Percentiles rank a stretch among this genome's conserved stretches.
Conservation (phyloP, 2,888 invertebrate genomes). For the Sabatieria punctata region DNA sequence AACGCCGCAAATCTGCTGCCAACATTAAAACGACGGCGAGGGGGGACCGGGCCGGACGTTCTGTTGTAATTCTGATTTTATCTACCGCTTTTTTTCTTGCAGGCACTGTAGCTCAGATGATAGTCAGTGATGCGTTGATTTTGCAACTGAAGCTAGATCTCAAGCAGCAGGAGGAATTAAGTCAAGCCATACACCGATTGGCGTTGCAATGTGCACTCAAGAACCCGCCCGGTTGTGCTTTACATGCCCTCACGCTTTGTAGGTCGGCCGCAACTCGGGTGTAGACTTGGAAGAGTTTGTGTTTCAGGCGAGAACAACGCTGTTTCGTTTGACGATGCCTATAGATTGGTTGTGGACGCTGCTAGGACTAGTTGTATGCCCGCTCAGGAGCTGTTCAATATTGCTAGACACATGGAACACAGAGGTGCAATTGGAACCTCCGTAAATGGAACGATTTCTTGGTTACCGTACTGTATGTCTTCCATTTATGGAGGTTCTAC, state of each 20-base stretch:
- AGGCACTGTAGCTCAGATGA: constrained; percentile 61
- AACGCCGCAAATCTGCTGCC: no score
- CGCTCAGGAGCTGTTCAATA: constrained; percentile 61
- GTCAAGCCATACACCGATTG: constrained; percentile 54
- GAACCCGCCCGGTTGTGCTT: constrained; percentile 69
- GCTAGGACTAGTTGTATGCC: constrained; percentile 53
- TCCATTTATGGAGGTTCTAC: no score
- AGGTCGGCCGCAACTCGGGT: no score
- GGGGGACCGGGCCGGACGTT: no score
- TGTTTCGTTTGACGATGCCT: constrained; percentile 63
- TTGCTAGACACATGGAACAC: constrained; percentile 70
- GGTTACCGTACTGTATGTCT: no score
- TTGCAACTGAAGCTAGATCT: constrained; percentile 53
- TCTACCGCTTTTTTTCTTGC: constrained; percentile 12
- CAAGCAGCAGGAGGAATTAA: constrained; percentile 60
- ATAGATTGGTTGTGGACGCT: constrained; percentile 65
- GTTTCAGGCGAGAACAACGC: constrained; percentile 50
- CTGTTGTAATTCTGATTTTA: no score
- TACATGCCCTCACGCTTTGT: constrained; percentile 61
- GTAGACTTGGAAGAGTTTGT: no score
- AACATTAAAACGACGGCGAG: no score
- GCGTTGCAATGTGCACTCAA: constrained; percentile 67
- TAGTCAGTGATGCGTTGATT: constrained; percentile 63
- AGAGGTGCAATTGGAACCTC: no score
- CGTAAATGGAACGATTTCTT: no score